phyloP scores from a whole-genome alignment of 2,113 vertebrate species.

The Microcebus tavaratra region DNA sequence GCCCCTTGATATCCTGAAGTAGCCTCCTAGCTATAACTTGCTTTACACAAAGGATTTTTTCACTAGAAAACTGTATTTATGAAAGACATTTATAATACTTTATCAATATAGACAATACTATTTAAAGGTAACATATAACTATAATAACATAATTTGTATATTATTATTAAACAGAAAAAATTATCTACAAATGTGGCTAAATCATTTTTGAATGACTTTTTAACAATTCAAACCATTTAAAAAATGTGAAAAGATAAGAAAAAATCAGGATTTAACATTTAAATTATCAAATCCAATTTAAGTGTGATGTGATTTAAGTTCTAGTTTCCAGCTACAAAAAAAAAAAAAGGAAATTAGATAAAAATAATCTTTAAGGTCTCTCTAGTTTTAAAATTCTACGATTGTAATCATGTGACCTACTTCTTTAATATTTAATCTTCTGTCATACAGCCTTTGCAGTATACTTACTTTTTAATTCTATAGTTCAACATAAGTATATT shows the following conservation, averaged over 20 bases:
- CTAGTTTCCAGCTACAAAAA: background rate
- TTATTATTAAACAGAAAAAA: conserved; percentile 21
- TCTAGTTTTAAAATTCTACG: conserved; percentile 42
- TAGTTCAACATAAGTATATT: conserved; percentile 18
- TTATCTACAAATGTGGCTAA: background rate
- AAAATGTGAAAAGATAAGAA: conserved; percentile 3
- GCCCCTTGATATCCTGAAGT: conserved; percentile 7
- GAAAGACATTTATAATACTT: background rate
- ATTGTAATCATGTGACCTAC: conserved; percentile 46
- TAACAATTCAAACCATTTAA: background rate
- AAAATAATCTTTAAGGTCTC: conserved; percentile 26
- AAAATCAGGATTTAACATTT: conserved; percentile 38
- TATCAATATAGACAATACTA: background rate
- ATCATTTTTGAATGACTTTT: conserved; percentile 1
- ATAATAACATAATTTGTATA: background rate
- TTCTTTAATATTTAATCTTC: conserved; percentile 60
- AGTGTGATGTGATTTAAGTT: background rate
- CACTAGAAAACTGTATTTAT: background rate
- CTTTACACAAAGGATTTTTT: background rate
- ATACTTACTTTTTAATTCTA: conserved; percentile 8
- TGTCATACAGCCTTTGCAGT: conserved; percentile 60
- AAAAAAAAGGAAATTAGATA: conserved; percentile 1
- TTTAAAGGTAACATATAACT: conserved; percentile 7
- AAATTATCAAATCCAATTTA: conserved; percentile 37
- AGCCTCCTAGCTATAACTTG: background rate